Evolutionary conservation across 2,797 vertebrate genomes (phyloP), one percentile per base, ranked within the genome.

Genomic region (Lagodon rhomboides): DNA sequence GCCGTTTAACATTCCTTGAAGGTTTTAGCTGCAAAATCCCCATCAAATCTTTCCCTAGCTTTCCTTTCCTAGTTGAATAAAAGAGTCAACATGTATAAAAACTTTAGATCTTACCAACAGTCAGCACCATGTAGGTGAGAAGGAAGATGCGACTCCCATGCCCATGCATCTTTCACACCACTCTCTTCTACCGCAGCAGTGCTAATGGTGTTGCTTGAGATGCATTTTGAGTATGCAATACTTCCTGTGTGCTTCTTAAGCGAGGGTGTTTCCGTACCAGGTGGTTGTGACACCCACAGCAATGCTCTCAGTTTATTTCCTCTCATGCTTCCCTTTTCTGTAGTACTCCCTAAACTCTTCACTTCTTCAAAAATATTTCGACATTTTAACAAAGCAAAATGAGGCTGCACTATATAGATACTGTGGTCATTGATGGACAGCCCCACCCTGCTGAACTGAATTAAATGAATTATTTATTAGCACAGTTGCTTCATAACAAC

Each of bases 41-140:
- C 2, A 2, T 53, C 4, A 13, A 7, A 3, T 60, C 2, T 5
- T 30, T 18, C 20, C 0, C 0, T n/a, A 4, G 17, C n/a, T 62
- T 20, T 55, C 2, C 7, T 68, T 13, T 64, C 11, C 0, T 3
- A 13, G 3, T 30, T 4, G 0, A n/a, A 62, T 38, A 12, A 23
- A 30, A 38, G 0, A 74, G 4, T 23, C 1, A 18, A 69, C 16
- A 58, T 56, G 17, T 20, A 55, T 17, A 51, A 51, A 27, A 60
- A 13, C 1, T 51, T 62, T 27, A 25, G 18, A 41, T 51, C 92
- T 91, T 87, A 92, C 92, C 89, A 54, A 60, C 8, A 54, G 76
- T 46, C 79, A 34, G 34, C 34, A 86, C 63, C 78, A 83, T 22
- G 38, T 17, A 89, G 82, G 65, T 43, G 68, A 92, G 58, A 34